A percentile compares a stretch with the other conserved stretches of the same genome.
phyloP scores from a whole-genome alignment of 2,797 vertebrate species.

The Pipistrellus kuhlii region DNA sequence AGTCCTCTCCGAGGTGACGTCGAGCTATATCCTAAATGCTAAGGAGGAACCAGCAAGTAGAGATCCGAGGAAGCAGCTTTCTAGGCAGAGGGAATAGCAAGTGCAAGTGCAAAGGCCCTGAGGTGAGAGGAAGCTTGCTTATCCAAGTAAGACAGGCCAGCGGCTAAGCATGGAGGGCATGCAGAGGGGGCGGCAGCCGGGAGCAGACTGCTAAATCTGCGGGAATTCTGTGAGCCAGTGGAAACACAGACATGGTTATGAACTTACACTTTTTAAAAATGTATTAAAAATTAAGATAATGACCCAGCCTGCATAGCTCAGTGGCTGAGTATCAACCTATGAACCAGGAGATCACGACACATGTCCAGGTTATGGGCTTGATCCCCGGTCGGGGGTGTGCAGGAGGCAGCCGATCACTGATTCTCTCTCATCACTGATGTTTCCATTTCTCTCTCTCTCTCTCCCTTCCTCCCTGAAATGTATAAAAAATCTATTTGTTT shows the following conservation, averaged over 20 bases:
- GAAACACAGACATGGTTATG: not conserved
- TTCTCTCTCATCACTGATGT: too few relatives aligned
- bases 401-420: too few relatives aligned
- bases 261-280: not conserved
- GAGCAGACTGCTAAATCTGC: not conserved
- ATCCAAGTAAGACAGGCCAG: not conserved
- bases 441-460: too few relatives aligned
- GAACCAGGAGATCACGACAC: too few relatives aligned
- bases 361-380: too few relatives aligned
- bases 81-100: not conserved
- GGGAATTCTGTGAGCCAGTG: not conserved
- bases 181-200: not conserved
- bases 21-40: not conserved
- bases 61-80: not conserved
- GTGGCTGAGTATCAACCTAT: too few relatives aligned
- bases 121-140: not conserved
- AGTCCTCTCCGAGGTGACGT: not conserved
- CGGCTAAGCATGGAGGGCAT: fast-evolving
- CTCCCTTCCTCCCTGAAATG: too few relatives aligned
- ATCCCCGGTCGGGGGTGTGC: too few relatives aligned
- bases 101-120: not conserved
- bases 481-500: too few relatives aligned
- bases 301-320: too few relatives aligned
- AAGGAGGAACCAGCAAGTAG: not conserved
- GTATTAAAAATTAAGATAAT: not conserved